Conservation (phyloP, 2,888 invertebrate species). For the Hydriomena furcata region DNA sequence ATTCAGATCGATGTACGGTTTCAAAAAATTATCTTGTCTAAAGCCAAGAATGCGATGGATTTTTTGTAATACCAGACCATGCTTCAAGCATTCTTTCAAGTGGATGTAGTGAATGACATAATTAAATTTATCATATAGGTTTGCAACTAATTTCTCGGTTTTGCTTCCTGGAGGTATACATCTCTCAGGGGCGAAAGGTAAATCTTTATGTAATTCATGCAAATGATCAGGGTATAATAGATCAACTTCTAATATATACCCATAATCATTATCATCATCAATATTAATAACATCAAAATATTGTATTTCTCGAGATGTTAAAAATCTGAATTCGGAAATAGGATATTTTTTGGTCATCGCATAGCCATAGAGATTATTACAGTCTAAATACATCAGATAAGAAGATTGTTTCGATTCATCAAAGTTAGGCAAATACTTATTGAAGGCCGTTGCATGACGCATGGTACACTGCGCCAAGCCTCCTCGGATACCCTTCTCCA, state of each 20-base stretch:
- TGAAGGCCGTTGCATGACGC: constrained; percentile 3
- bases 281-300: constrained; percentile 15
- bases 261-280: constrained; percentile 6
- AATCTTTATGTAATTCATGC: constrained; percentile 27
- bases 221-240: constrained; percentile 38
- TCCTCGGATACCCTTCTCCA: constrained; percentile 11
- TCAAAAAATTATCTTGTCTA: constrained; percentile 4
- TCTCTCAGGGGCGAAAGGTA: constrained; percentile 3
- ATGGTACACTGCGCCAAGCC: constrained; percentile 15
- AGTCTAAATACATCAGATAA: constrained; percentile 16
- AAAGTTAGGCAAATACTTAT: constrained; percentile 2
- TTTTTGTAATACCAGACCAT: constrained; percentile 3
- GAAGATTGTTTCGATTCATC: constrained; percentile 1
- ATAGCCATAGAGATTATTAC: constrained; percentile 13
- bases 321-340: constrained; percentile 8
- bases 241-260: constrained; percentile 46
- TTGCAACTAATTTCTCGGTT: constrained; percentile 14
- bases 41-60: constrained; percentile 6
- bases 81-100: constrained; percentile 13
- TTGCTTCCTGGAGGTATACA: constrained; percentile 5
- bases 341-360: constrained; percentile 17
- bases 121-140: constrained; percentile 16
- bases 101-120: constrained; percentile 26
- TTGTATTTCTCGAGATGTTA: constrained; percentile 17
- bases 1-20: constrained; percentile 10